A percentile compares a stretch with the other conserved stretches of the same genome.
These are phyloP conservation scores for Oophaga pumilio DNA, from an alignment of 2,113 vertebrate genomes.

Conservation along the genomic window DNA sequence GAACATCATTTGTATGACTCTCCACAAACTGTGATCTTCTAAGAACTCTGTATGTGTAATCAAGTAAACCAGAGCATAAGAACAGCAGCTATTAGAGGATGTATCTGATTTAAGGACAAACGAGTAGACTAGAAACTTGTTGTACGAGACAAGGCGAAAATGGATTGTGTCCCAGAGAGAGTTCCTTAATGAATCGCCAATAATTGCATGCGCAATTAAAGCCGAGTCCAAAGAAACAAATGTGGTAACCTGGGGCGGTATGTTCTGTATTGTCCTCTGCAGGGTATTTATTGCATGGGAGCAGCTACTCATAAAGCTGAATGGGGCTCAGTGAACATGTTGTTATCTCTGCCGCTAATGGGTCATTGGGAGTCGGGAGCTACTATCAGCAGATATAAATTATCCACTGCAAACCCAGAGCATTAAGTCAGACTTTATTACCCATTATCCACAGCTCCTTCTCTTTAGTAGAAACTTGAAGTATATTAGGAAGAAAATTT, in stretches of 20 bases:
- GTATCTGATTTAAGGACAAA: not conserved
- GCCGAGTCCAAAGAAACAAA: slow-evolving; percentile 34
- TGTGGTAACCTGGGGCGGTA: slow-evolving; percentile 47
- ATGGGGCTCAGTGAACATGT: slow-evolving; percentile 63
- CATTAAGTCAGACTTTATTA: slow-evolving; percentile 74
- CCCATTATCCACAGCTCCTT: slow-evolving; percentile 71
- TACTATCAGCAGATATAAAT: slow-evolving; percentile 69
- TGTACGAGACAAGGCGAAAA: slow-evolving; percentile 17
- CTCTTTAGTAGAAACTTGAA: slow-evolving; percentile 65
- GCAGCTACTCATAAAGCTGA: slow-evolving; percentile 50
- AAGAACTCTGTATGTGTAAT: too few relatives aligned
- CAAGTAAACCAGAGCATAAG: not conserved
- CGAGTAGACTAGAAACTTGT: not conserved
- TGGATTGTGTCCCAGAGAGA: slow-evolving; percentile 37
- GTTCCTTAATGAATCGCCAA: slow-evolving; percentile 45
- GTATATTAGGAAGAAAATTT: slow-evolving; percentile 67
- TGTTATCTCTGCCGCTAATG: slow-evolving; percentile 58
- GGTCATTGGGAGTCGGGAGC: slow-evolving; percentile 63
- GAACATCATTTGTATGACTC: not conserved
- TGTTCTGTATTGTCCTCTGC: slow-evolving; percentile 21
- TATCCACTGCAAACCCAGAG: slow-evolving; percentile 66
- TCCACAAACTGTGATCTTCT: not conserved
- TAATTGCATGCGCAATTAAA: slow-evolving; percentile 54
- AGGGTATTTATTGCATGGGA: slow-evolving; percentile 54
- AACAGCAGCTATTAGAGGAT: not conserved